Percentiles rank a stretch among this genome's conserved stretches.
These are phyloP conservation scores for Lutraria lutraria DNA, from an alignment of 2,888 invertebrate genomes.

Conservation along the genomic window DNA sequence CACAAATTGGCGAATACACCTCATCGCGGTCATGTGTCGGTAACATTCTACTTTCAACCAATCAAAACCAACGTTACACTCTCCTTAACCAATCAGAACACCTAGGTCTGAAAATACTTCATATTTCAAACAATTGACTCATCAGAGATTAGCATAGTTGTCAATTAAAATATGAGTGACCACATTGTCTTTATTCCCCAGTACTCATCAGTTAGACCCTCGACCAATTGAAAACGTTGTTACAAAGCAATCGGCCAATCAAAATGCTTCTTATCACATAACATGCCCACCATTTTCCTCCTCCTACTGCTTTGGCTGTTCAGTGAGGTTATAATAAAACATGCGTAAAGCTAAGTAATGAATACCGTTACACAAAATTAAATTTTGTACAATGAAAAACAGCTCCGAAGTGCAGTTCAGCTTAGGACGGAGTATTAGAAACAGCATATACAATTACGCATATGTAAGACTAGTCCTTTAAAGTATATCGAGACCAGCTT, in stretches of 20 bases:
- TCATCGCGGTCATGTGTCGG: no score
- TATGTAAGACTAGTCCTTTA: no score
- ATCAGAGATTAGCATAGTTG: background rate
- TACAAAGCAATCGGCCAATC: constrained; percentile 14
- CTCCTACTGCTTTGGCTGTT: constrained; percentile 62
- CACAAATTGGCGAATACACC: no score
- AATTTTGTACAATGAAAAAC: no score
- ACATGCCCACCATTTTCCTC: constrained; percentile 66
- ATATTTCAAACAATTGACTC: background rate
- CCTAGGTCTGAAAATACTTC: background rate
- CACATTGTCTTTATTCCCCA: background rate
- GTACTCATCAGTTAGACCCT: background rate
- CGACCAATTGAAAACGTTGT: background rate
- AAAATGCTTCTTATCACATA: constrained; percentile 45
- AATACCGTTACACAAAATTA: no score
- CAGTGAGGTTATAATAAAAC: no score
- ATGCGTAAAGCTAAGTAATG: no score
- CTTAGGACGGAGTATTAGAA: no score
- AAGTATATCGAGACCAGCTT: background rate
- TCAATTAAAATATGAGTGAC: background rate
- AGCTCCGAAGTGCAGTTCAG: no score
- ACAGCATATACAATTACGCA: no score
- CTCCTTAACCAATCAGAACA: background rate
- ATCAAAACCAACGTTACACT: background rate
- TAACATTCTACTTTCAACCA: background rate